phyloP scores from a whole-genome alignment of 2,888 invertebrate genomes.

The Cecidostiba fungosa region DNA sequence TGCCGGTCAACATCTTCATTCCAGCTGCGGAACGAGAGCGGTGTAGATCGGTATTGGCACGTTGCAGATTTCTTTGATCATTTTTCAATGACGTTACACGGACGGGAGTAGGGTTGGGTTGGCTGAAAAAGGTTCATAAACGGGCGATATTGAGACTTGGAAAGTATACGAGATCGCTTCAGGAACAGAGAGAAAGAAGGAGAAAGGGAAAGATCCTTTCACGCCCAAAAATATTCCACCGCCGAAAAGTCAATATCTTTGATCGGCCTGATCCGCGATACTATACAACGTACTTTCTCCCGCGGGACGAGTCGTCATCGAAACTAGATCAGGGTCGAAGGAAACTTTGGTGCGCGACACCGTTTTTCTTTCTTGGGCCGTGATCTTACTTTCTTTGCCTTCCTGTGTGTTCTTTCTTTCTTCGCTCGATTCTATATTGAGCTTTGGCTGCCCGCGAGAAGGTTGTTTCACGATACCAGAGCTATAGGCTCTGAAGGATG shows the following conservation, averaged over 20 bases:
- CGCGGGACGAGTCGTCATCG: constrained; percentile 50
- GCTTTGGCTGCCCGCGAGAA: neutral
- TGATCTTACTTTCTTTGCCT: constrained; percentile 38
- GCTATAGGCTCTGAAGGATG: too few relatives aligned
- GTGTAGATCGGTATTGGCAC: neutral
- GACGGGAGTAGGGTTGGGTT: too few relatives aligned
- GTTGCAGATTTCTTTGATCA: too few relatives aligned
- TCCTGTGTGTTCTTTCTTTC: neutral
- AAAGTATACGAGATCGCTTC: neutral
- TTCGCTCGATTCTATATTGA: neutral
- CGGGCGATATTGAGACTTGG: neutral
- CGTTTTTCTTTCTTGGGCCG: constrained; percentile 57
- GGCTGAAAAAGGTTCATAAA: too few relatives aligned
- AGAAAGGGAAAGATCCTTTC: neutral
- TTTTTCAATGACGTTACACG: too few relatives aligned
- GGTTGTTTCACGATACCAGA: neutral
- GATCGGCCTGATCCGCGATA: neutral
- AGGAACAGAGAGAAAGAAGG: neutral
- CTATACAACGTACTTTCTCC: neutral
- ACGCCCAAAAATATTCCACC: neutral
- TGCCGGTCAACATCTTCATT: neutral
- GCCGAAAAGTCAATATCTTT: neutral
- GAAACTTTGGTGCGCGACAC: constrained; percentile 62
- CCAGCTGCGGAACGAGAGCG: neutral
- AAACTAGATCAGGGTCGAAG: constrained; percentile 69